These are phyloP conservation scores for Phyllotis vaccarum DNA, from an alignment of 2,797 vertebrate genomes.

Conservation along the genomic window DNA sequence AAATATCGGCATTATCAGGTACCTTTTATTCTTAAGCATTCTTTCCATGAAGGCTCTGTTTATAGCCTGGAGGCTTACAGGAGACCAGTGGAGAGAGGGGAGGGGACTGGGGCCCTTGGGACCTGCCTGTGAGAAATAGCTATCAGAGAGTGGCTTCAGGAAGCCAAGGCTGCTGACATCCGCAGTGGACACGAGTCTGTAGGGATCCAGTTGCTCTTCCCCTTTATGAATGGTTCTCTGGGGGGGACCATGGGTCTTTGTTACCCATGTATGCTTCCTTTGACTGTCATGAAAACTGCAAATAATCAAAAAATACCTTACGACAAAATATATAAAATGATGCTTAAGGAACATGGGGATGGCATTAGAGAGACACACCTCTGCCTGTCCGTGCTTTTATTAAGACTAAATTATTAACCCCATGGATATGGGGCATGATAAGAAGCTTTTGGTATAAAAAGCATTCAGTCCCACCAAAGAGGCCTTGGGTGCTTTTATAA, in stretches of 20 bases:
- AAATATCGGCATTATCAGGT: slow-evolving; percentile 22
- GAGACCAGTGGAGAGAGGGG: not conserved
- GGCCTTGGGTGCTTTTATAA: not conserved
- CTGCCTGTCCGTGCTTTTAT: not conserved
- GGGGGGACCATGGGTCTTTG: not conserved
- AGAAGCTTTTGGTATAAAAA: not conserved
- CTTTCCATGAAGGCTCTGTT: not conserved
- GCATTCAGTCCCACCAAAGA: not conserved
- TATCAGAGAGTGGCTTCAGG: slow-evolving; percentile 63
- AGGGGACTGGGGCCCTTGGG: not conserved
- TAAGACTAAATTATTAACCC: not conserved
- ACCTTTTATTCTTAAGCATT: slow-evolving; percentile 39
- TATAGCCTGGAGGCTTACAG: not conserved
- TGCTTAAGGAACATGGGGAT: not conserved
- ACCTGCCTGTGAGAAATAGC: slow-evolving; percentile 61
- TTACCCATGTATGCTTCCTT: slow-evolving; percentile 4
- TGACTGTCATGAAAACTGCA: slow-evolving; percentile 53
- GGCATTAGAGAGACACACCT: not conserved
- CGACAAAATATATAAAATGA: not conserved
- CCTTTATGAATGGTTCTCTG: slow-evolving; percentile 49
- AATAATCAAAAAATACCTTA: slow-evolving; percentile 47
- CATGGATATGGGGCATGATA: not conserved
- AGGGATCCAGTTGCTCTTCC: not conserved
- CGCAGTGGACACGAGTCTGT: slow-evolving; percentile 23
- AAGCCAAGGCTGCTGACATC: slow-evolving; percentile 19